These are phyloP conservation scores for Neoarius graeffei DNA, from an alignment of 2,113 vertebrate genomes.

Conservation along the genomic window DNA sequence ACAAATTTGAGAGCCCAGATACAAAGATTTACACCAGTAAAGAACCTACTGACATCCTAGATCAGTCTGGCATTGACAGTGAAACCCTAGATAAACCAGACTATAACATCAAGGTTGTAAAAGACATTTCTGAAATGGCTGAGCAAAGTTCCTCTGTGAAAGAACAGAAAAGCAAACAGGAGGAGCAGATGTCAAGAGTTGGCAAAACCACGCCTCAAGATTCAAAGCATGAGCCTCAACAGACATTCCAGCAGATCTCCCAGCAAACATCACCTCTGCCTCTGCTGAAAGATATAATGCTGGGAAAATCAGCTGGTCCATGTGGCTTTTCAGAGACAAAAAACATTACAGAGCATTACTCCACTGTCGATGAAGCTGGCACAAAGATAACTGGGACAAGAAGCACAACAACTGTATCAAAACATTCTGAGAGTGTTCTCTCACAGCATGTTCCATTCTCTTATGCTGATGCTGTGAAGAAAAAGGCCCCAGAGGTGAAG, in stretches of 20 bases:
- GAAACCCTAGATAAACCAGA: constrained; percentile 64
- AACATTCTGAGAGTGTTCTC: constrained; percentile 66
- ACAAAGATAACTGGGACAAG: constrained; percentile 68
- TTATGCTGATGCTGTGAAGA: constrained; percentile 85
- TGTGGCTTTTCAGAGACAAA: constrained; percentile 67
- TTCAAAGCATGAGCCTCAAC: constrained; percentile 67
- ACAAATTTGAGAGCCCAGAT: constrained; percentile 72
- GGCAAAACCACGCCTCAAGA: constrained; percentile 63
- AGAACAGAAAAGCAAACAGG: constrained; percentile 65
- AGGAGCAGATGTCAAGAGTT: constrained; percentile 67
- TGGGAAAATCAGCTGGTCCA: constrained; percentile 63
- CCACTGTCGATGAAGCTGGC: constrained; percentile 72
- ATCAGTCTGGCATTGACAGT: constrained; percentile 57
- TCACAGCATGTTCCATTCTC: constrained; percentile 75
- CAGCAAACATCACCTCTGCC: constrained; percentile 61
- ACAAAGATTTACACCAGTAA: constrained; percentile 64
- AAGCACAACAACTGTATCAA: constrained; percentile 63
- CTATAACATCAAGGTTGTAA: constrained; percentile 75
- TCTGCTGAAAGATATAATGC: constrained; percentile 55
- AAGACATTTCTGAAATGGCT: constrained; percentile 77
- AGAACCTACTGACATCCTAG: constrained; percentile 60
- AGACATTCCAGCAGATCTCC: constrained; percentile 59
- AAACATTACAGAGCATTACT: constrained; percentile 71
- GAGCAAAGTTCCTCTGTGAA: constrained; percentile 68
- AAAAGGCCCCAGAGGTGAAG: constrained; percentile 68